Conservation (phyloP, 2,888 invertebrate genomes). For the Ptychoptera albimana region DNA sequence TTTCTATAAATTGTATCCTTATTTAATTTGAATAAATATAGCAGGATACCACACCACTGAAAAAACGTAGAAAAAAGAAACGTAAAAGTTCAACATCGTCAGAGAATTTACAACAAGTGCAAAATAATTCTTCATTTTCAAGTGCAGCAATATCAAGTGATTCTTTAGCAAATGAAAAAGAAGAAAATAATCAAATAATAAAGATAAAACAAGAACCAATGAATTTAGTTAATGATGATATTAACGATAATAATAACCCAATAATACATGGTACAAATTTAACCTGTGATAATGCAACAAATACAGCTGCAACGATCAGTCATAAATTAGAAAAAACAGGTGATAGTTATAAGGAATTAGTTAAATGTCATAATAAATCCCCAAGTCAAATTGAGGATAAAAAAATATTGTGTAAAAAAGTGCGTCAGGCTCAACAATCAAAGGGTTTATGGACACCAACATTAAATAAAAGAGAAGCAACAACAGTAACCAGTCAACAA, state of each 20-base stretch:
- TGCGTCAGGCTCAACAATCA: conserved; percentile 28
- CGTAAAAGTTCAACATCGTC: conserved; percentile 28
- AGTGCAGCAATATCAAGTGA: too few species aligned
- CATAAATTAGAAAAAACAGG: not conserved
- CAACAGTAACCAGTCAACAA: too few species aligned
- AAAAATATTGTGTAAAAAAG: conserved; percentile 28
- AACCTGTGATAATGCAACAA: conserved; percentile 11
- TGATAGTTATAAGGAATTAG: not conserved
- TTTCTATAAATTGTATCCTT: not conserved
- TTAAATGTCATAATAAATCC: not conserved
- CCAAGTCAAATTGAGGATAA: conserved; percentile 13
- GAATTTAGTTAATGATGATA: conserved; percentile 19
- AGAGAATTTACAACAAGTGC: conserved; percentile 20
- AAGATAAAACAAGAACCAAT: conserved; percentile 36
- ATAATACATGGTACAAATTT: conserved; percentile 12
- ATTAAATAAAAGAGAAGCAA: not conserved
- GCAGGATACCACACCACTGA: conserved; percentile 26
- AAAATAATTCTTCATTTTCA: not conserved
- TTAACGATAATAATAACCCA: not conserved
- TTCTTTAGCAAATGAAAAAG: conserved; percentile 18
- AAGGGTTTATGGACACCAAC: conserved; percentile 23
- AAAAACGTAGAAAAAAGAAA: conserved; percentile 30
- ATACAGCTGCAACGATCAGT: not conserved
- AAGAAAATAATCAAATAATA: conserved; percentile 52
- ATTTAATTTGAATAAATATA: conserved; percentile 3